Conservation (phyloP, 2,888 invertebrate genomes). For the Hypselothyrea guttata region DNA sequence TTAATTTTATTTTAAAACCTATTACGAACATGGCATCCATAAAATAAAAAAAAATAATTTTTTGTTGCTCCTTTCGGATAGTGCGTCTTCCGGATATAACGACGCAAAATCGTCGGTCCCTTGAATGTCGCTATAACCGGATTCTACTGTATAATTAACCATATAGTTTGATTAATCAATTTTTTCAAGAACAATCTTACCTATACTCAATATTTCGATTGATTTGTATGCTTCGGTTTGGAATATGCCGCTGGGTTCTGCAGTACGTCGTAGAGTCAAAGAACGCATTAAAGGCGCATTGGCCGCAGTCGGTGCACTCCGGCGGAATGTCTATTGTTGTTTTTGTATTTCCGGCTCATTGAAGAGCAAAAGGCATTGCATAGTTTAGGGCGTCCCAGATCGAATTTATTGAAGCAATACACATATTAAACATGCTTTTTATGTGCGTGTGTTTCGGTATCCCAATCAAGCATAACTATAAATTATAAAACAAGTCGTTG, state of each 20-base stretch:
- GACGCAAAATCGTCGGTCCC: no score
- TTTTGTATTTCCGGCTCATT: conserved; percentile 68
- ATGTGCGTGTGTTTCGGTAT: conserved; percentile 6
- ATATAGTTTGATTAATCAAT: no score
- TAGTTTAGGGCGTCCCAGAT: conserved; percentile 19
- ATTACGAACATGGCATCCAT: no score
- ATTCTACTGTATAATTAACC: no score
- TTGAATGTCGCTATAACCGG: no score
- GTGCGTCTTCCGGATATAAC: no score
- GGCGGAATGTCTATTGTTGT: conserved; percentile 17
- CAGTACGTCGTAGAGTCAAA: conserved; percentile 60
- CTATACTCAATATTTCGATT: conserved; percentile 1
- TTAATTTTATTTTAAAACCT: no score
- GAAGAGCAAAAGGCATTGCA: conserved; percentile 47
- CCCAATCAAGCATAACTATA: conserved; percentile 58
- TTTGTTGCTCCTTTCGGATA: no score
- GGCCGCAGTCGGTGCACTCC: conserved; percentile 27
- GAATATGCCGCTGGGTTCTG: background rate
- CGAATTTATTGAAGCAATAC: conserved; percentile 29
- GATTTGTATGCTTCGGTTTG: background rate
- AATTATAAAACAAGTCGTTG: conserved; percentile 53
- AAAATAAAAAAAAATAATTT: no score
- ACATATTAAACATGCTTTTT: background rate
- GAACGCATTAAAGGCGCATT: conserved; percentile 77
- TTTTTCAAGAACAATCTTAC: no score